Evolutionary conservation across 2,888 invertebrate genomes (phyloP).

Genomic region (Drosophila multiciliata): DNA sequence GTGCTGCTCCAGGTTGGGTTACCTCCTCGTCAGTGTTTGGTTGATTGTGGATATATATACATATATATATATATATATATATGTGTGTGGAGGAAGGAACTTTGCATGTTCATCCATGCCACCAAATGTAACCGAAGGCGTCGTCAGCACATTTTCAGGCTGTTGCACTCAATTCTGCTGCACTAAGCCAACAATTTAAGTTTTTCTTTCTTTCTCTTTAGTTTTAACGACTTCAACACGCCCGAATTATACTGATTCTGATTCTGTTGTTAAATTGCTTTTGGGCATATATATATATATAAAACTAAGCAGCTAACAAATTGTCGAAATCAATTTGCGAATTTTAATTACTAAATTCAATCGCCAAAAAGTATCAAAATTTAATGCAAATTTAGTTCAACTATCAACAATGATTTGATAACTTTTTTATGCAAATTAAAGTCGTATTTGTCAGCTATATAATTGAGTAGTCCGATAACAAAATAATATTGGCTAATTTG

Average conservation of each 20-base stretch:
- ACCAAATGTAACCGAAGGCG: slow-evolving; percentile 46
- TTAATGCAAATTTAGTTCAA: neutral
- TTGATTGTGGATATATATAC: slow-evolving; percentile 43
- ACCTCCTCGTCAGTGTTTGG: slow-evolving; percentile 19
- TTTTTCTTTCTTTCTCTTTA: slow-evolving; percentile 9
- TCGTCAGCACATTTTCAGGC: slow-evolving; percentile 47
- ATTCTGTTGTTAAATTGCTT: slow-evolving; percentile 15
- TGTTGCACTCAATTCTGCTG: slow-evolving; percentile 46
- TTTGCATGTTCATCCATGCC: slow-evolving; percentile 49
- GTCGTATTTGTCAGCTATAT: neutral
- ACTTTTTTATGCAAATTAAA: slow-evolving; percentile 2
- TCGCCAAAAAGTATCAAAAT: neutral
- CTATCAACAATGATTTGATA: neutral
- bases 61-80: no score
- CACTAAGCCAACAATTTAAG: slow-evolving; percentile 11
- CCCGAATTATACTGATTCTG: slow-evolving; percentile 9
- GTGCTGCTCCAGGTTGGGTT: slow-evolving; percentile 37
- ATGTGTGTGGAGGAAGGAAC: slow-evolving; percentile 25
- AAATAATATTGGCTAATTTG: neutral
- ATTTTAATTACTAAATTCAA: neutral
- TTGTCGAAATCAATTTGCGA: neutral
- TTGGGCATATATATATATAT: neutral
- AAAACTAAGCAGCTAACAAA: slow-evolving; percentile 1
- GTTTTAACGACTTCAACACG: slow-evolving; percentile 5
- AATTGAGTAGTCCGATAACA: neutral